phyloP scores from a whole-genome alignment of 2,797 vertebrate genomes.

The Martes flavigula region DNA sequence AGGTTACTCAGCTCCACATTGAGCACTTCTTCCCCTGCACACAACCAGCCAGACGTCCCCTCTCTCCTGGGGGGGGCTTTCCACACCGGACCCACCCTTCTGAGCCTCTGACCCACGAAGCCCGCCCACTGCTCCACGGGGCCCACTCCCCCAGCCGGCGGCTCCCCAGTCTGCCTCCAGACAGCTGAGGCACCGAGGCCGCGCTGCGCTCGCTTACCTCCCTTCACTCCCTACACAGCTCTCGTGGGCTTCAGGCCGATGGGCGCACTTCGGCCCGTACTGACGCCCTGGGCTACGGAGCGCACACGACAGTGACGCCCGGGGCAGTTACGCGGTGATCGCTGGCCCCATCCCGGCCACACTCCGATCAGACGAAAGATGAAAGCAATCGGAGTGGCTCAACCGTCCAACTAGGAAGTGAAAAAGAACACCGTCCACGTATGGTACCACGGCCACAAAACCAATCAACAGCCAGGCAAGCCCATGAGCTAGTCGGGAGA shows the following conservation, averaged over 20 bases:
- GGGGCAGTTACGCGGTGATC: rapidly evolving
- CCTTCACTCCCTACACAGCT: neutral
- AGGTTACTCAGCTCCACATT: neutral
- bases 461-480: too few relatives aligned
- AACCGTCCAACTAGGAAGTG: neutral
- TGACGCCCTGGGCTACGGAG: neutral
- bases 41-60: neutral
- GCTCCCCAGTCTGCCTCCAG: neutral
- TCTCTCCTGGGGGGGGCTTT: neutral
- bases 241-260: neutral
- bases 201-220: rapidly evolving
- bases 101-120: neutral
- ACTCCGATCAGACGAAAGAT: neutral
- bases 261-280: too few relatives aligned
- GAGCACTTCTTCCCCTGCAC: neutral
- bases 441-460: rapidly evolving
- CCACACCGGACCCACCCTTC: neutral
- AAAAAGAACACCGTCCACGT: neutral
- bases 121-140: neutral
- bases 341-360: neutral
- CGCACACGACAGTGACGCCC: neutral
- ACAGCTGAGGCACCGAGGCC: rapidly evolving
- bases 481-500: rapidly evolving
- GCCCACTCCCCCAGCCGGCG: neutral
- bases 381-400: too few relatives aligned